Conservation (phyloP, 2,888 invertebrate species). For the Nomada flava region DNA sequence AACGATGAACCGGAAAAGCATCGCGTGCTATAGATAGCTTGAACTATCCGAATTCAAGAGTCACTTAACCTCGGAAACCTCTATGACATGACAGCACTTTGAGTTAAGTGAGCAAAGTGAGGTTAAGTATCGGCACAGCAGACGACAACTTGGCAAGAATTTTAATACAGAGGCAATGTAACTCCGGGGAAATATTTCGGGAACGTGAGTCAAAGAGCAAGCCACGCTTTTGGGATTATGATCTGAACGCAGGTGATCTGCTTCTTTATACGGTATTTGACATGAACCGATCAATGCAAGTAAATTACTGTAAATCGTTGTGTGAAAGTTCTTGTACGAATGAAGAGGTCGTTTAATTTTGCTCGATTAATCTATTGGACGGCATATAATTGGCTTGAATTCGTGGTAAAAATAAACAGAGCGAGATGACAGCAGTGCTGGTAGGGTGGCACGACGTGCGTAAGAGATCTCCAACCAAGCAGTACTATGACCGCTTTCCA, state of each 20-base stretch:
- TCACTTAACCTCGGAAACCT: slow-evolving; percentile 34
- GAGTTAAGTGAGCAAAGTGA: slow-evolving; percentile 61
- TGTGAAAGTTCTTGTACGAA: slow-evolving; percentile 22
- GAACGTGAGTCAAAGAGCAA: not conserved
- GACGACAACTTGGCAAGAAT: slow-evolving; percentile 48
- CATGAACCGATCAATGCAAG: not conserved
- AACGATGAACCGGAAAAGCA: slow-evolving; percentile 3
- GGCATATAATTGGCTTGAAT: slow-evolving; percentile 58
- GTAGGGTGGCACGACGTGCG: slow-evolving; percentile 73
- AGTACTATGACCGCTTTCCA: slow-evolving; percentile 39
- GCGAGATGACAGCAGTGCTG: slow-evolving; percentile 65
- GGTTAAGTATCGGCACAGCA: slow-evolving; percentile 65
- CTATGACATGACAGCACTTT: slow-evolving; percentile 52
- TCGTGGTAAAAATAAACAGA: slow-evolving; percentile 71
- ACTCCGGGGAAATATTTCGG: slow-evolving; percentile 23
- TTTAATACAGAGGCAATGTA: not conserved
- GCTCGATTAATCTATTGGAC: slow-evolving; percentile 50
- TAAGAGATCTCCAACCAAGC: slow-evolving; percentile 69
- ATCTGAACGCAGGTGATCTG: slow-evolving; percentile 9
- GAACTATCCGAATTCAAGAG: slow-evolving; percentile 44
- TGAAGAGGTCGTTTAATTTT: slow-evolving; percentile 37
- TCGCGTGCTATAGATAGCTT: not conserved
- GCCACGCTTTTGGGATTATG: slow-evolving; percentile 2
- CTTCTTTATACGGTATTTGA: slow-evolving; percentile 20
- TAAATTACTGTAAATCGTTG: slow-evolving; percentile 28